Conservation (phyloP, 2,797 vertebrate species). For the Gephyroberyx darwinii region DNA sequence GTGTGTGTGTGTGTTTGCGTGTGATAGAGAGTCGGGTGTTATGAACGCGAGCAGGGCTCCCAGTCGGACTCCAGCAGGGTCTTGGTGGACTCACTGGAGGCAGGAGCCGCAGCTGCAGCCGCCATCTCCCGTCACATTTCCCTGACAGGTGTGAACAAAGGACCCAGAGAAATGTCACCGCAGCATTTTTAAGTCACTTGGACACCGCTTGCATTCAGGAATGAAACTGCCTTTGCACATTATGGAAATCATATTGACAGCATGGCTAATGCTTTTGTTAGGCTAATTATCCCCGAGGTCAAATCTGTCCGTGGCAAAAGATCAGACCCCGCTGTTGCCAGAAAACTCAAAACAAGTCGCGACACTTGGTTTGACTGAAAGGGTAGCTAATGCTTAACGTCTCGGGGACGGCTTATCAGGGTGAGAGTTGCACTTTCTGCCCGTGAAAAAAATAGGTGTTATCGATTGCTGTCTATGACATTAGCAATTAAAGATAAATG, state of each 20-base stretch:
- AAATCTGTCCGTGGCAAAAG: constrained; percentile 65
- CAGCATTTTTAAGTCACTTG: constrained; percentile 67
- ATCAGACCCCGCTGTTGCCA: constrained; percentile 35
- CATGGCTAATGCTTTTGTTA: constrained; percentile 83
- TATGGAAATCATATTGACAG: constrained; percentile 84
- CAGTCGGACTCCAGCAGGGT: constrained; percentile 49
- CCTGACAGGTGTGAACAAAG: constrained; percentile 83
- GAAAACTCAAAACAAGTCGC: constrained; percentile 37
- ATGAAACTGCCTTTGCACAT: constrained; percentile 71
- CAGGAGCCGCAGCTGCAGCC: constrained; percentile 72
- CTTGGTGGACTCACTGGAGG: constrained; percentile 56
- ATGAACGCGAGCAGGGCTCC: background rate
- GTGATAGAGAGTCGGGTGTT: too few species aligned
- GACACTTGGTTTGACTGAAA: constrained; percentile 43
- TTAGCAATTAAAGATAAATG: constrained; percentile 17
- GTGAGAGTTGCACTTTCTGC: constrained; percentile 54
- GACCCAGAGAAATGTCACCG: constrained; percentile 80
- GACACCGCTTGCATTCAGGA: constrained; percentile 66
- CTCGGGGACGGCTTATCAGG: constrained; percentile 65
- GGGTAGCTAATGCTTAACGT: constrained; percentile 61
- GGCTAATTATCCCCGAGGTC: constrained; percentile 78
- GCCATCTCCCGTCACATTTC: constrained; percentile 63
- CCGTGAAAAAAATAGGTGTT: constrained; percentile 57
- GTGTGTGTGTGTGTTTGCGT: background rate
- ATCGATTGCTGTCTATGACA: constrained; percentile 54